Conservation (phyloP, 2,888 invertebrate genomes). For the Zygaena filipendulae region DNA sequence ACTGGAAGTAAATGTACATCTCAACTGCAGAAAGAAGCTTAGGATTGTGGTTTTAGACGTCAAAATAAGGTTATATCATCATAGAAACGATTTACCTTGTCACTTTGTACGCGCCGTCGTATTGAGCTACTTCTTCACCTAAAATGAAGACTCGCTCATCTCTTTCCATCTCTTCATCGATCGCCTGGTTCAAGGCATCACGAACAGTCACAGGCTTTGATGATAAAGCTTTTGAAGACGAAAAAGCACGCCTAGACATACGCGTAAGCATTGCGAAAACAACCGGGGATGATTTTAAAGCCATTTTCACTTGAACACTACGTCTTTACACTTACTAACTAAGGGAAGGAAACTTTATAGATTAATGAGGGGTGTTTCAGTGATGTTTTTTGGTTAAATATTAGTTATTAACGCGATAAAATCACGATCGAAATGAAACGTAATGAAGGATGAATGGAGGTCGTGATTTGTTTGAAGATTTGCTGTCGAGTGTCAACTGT, state of each 20-base stretch:
- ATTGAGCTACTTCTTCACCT: conserved; percentile 99
- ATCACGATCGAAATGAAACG: conserved; percentile 22
- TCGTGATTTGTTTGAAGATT: conserved; percentile 23
- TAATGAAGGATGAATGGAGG: conserved; percentile 63
- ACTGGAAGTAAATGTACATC: no score
- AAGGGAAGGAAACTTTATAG: conserved; percentile 22
- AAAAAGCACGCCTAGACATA: conserved; percentile 46
- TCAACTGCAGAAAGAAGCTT: no score
- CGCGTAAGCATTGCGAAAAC: conserved; percentile 36
- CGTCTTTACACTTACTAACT: conserved; percentile 22
- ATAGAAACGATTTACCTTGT: conserved; percentile 67
- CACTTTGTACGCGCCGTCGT: conserved; percentile 98
- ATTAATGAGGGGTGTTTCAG: conserved; percentile 22
- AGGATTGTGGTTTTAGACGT: no score
- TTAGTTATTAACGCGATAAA: conserved; percentile 30
- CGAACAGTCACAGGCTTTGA: conserved; percentile 87
- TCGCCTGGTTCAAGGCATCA: conserved; percentile 95
- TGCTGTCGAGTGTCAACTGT: no score
- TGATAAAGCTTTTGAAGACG: conserved; percentile 43
- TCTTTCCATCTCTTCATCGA: conserved; percentile 96
- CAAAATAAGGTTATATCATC: no score
- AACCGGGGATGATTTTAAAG: conserved; percentile 56
- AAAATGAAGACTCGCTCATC: conserved; percentile 92
- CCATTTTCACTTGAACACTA: conserved; percentile 41
- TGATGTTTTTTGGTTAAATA: conserved; percentile 15